These are phyloP conservation scores for Sebastes oblongus DNA, from an alignment of 2,797 vertebrate genomes.

Conservation along the genomic window DNA sequence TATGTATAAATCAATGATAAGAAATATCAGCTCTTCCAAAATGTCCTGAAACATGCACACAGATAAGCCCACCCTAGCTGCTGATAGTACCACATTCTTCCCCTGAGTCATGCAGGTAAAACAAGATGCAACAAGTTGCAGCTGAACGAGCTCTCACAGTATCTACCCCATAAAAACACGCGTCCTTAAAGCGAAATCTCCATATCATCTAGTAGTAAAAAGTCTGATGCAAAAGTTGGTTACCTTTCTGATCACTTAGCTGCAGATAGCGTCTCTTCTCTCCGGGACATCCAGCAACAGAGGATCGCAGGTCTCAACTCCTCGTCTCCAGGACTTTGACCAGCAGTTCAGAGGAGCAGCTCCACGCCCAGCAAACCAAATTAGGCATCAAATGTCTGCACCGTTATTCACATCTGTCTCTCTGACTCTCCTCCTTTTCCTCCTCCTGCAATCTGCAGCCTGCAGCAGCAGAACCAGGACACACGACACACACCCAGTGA, in stretches of 20 bases:
- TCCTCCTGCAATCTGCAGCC: not conserved
- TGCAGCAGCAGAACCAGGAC: not conserved
- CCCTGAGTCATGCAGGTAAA: not conserved
- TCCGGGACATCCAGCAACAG: conserved; percentile 29
- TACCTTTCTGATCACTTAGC: conserved; percentile 31
- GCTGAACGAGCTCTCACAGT: not conserved
- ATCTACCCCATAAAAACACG: not conserved
- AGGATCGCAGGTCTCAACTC: conserved; percentile 18
- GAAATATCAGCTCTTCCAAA: not conserved
- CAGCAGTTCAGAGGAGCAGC: conserved; percentile 12
- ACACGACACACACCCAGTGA: conserved; percentile 21
- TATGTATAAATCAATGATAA: not conserved
- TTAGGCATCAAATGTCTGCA: conserved; percentile 70
- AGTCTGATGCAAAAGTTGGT: not conserved
- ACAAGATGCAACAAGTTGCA: conserved; percentile 44
- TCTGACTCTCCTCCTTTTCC: conserved; percentile 4
- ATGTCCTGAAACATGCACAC: not conserved
- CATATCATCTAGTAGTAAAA: not conserved
- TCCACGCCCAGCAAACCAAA: conserved; percentile 75
- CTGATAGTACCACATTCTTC: not conserved
- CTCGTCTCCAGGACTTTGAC: conserved; percentile 20
- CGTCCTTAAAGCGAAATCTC: not conserved
- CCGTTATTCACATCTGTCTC: conserved; percentile 65
- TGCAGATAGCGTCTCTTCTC: not conserved
- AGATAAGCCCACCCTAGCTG: not conserved